These are phyloP conservation scores for Gortyna flavago DNA, from an alignment of 2,888 invertebrate species.

Conservation along the genomic window DNA sequence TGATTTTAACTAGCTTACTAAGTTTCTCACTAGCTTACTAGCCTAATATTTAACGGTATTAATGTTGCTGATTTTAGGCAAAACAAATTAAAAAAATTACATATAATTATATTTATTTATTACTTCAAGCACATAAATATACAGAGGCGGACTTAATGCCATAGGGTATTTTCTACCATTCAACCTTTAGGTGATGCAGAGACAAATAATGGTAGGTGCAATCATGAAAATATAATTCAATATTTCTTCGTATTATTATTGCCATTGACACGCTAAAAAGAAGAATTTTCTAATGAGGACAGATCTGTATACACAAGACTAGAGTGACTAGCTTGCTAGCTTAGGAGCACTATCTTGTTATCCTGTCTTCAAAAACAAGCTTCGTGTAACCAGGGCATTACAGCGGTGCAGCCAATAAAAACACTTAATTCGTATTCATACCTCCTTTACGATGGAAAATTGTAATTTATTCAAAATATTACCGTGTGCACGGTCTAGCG, in stretches of 20 bases:
- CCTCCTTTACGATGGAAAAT: slow-evolving; percentile 64
- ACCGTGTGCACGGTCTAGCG: slow-evolving; percentile 67
- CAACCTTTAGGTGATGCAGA: too few relatives aligned
- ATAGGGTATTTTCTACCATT: too few relatives aligned
- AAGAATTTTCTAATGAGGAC: neutral
- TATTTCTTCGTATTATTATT: too few relatives aligned
- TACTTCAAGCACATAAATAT: too few relatives aligned
- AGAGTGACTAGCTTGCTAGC: neutral
- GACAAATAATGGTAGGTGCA: too few relatives aligned
- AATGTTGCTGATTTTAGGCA: too few relatives aligned
- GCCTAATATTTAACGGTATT: neutral
- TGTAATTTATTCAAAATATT: slow-evolving; percentile 67
- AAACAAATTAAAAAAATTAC: too few relatives aligned
- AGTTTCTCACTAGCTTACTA: neutral
- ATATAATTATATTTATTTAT: too few relatives aligned
- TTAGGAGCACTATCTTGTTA: neutral
- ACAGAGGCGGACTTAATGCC: too few relatives aligned
- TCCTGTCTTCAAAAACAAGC: neutral
- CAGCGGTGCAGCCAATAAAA: slow-evolving; percentile 53
- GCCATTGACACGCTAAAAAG: neutral
- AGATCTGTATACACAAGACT: neutral
- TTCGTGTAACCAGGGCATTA: slow-evolving; percentile 7
- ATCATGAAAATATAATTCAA: too few relatives aligned
- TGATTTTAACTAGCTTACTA: neutral
- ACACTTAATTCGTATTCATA: slow-evolving; percentile 63